phyloP scores from a whole-genome alignment of 2,113 vertebrate genomes.

The Psammodynastes pulverulentus region DNA sequence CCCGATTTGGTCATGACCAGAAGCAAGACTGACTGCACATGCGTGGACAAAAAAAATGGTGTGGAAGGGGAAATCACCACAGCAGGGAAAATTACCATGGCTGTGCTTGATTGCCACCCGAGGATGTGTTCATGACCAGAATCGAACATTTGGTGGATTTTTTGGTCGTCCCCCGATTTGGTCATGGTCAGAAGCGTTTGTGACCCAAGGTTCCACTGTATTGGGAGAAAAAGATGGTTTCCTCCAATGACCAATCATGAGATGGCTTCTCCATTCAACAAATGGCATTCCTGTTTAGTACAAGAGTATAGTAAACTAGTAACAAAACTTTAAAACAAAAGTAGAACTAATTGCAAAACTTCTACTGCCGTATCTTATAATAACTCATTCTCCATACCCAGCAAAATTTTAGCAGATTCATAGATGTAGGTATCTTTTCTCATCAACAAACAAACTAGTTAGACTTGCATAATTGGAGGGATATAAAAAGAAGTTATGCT shows the following conservation, averaged over 20 bases:
- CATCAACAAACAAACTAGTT: neutral
- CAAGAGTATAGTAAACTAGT: neutral
- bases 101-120: too few species aligned
- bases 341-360: neutral
- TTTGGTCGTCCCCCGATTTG: too few species aligned
- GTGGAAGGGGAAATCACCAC: too few species aligned
- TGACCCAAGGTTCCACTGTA: too few species aligned
- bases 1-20: too few species aligned
- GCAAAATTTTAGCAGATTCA: neutral
- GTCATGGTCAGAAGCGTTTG: too few species aligned
- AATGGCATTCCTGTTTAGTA: neutral
- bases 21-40: too few species aligned
- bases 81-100: too few species aligned
- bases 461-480: neutral
- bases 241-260: neutral
- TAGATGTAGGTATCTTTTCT: neutral
- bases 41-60: too few species aligned
- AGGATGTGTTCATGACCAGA: too few species aligned
- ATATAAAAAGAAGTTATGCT: neutral
- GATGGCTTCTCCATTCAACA: neutral
- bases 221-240: neutral
- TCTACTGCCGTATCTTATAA: neutral
- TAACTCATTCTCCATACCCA: neutral
- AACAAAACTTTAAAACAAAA: neutral
- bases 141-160: too few species aligned